Evolutionary conservation across 1,140 invertebrate genomes (phyloP).

Genomic region (Augochlora pura): DNA sequence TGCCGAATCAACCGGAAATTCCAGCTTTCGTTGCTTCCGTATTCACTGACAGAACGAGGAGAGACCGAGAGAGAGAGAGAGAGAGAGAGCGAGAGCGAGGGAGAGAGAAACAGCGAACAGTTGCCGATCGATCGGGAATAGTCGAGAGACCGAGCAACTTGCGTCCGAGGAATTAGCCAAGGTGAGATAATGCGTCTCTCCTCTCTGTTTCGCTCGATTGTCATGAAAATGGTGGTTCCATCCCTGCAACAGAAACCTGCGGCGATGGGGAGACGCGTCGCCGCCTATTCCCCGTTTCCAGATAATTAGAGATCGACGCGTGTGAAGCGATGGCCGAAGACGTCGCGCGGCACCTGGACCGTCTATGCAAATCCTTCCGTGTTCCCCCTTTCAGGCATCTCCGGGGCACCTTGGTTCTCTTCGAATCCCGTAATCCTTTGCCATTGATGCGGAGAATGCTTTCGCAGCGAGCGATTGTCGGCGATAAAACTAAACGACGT

Average conservation of each 20-base stretch:
- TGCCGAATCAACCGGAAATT: constrained; percentile 81
- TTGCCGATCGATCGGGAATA: constrained; percentile 7
- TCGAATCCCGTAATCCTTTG: neutral
- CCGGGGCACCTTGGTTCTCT: constrained; percentile 1
- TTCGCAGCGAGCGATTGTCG: too few species aligned
- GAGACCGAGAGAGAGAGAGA: too few species aligned
- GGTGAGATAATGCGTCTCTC: constrained; percentile 52
- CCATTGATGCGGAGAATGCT: neutral
- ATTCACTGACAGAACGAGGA: constrained; percentile 58
- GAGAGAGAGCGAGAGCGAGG: neutral
- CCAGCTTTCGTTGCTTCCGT: constrained; percentile 78
- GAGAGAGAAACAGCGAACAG: neutral
- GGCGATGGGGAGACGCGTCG: too few species aligned
- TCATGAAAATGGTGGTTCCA: constrained; percentile 77
- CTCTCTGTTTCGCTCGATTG: constrained; percentile 60
- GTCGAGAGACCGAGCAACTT: constrained; percentile 9
- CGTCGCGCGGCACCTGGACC: constrained; percentile 49
- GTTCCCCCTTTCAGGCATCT: constrained; percentile 9
- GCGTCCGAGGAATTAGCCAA: constrained; percentile 51
- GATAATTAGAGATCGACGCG: constrained; percentile 62
- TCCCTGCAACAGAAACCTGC: constrained; percentile 37
- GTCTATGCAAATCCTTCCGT: constrained; percentile 48
- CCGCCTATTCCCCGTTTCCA: constrained; percentile 46
- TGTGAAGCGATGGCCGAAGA: constrained; percentile 43
- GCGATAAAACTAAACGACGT: neutral